Conservation (phyloP, 2,797 vertebrate genomes). For the Spondyliosoma cantharus region DNA sequence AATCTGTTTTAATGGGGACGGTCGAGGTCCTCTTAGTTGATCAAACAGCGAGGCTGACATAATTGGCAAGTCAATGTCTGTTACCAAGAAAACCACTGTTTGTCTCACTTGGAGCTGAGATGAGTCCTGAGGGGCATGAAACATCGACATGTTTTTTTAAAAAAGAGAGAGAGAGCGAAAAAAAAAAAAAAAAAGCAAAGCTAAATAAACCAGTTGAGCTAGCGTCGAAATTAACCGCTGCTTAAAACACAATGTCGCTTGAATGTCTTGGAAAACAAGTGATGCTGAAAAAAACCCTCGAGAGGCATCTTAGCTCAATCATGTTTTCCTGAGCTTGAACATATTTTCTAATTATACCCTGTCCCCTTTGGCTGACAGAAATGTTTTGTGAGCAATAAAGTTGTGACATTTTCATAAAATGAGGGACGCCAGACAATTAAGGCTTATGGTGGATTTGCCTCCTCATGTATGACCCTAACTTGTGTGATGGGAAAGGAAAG, state of each 20-base stretch:
- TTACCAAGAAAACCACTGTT: constrained; percentile 48
- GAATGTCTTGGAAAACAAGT: constrained; percentile 51
- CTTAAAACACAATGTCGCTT: constrained; percentile 34
- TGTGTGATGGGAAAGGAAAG: constrained; percentile 44
- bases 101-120: constrained; percentile 41
- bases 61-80: constrained; percentile 55
- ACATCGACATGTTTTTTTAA: background rate
- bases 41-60: constrained; percentile 27
- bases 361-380: constrained; percentile 65
- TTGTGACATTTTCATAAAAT: constrained; percentile 73
- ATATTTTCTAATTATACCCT: constrained; percentile 73
- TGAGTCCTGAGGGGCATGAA: constrained; percentile 5
- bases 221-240: constrained; percentile 8
- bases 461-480: constrained; percentile 46
- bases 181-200: too few relatives aligned
- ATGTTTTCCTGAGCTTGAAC: constrained; percentile 67
- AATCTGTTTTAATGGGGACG: constrained; percentile 49
- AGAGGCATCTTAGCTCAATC: constrained; percentile 63
- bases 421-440: constrained; percentile 64
- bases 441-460: constrained; percentile 54
- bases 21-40: constrained; percentile 54
- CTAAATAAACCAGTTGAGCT: constrained; percentile 21
- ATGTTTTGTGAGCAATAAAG: constrained; percentile 66
- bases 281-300: constrained; percentile 47
- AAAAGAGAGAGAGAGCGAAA: background rate